Evolutionary conservation across 1,140 invertebrate genomes (phyloP).

Genomic region (Cataglyphis hispanica): DNA sequence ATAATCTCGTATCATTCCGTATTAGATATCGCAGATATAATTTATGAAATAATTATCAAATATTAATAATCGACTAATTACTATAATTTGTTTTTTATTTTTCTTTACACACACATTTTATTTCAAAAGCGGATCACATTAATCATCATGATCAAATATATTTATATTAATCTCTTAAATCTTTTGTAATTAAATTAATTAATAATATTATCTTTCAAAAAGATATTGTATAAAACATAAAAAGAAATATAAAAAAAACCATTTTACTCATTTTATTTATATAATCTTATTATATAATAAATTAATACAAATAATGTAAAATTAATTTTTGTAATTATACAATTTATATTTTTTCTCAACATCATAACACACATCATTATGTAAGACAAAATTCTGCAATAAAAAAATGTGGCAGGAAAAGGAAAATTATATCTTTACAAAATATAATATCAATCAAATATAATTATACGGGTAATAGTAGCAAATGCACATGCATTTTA

Average conservation of each 20-base stretch:
- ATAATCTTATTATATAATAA: constrained; percentile 7
- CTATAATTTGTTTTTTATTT: too few species aligned
- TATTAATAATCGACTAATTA: constrained; percentile 18
- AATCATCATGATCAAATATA: neutral
- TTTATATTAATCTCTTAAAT: too few species aligned
- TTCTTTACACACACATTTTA: neutral
- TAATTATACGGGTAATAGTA: constrained; percentile 1
- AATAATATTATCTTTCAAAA: constrained; percentile 6
- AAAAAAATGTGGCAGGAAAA: neutral
- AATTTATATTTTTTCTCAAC: neutral
- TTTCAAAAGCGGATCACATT: neutral
- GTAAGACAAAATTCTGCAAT: neutral
- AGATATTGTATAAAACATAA: neutral
- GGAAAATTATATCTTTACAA: neutral
- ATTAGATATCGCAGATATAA: neutral
- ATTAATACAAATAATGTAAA: neutral
- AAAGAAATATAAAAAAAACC: too few species aligned
- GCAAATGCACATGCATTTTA: neutral
- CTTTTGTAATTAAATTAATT: neutral
- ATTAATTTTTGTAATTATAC: neutral
- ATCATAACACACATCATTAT: neutral
- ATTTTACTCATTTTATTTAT: neutral
- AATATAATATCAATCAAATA: neutral
- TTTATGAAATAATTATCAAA: neutral
- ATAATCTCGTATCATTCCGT: constrained; percentile 5